Evolutionary conservation across 2,797 vertebrate species (phyloP).

Genomic region (Mallotus villosus): DNA sequence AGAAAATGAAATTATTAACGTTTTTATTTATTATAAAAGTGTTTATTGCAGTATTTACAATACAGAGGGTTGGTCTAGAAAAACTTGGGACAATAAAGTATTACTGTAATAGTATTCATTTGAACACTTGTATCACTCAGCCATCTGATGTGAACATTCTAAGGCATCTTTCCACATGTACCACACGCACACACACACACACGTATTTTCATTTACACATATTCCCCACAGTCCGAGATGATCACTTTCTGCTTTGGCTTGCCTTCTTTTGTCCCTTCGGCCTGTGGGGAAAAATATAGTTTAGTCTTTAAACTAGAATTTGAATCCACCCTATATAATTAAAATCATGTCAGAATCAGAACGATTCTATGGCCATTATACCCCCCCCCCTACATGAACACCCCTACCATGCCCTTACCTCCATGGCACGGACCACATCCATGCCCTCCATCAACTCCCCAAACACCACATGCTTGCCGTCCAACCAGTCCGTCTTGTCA

Average conservation of each 20-base stretch:
- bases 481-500: conserved; percentile 93
- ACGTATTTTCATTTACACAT: background rate
- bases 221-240: conserved; percentile 88
- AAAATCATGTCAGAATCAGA: background rate
- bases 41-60: conserved; percentile 80
- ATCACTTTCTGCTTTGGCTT: conserved; percentile 96
- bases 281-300: conserved; percentile 65
- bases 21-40: conserved; percentile 44
- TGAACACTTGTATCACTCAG: background rate
- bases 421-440: conserved; percentile 89
- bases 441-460: conserved; percentile 94
- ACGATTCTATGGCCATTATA: background rate
- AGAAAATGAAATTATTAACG: background rate
- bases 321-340: background rate
- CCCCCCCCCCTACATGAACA: background rate
- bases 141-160: background rate
- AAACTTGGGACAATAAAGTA: conserved; percentile 3
- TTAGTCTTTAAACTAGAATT: background rate
- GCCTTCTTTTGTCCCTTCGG: conserved; percentile 90
- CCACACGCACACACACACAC: background rate
- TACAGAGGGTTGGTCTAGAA: background rate
- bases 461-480: conserved; percentile 94
- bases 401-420: conserved; percentile 70
- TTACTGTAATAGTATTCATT: background rate
- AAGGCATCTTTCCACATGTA: background rate